Evolutionary conservation across 2,113 vertebrate genomes (phyloP), one percentile per base, ranked within the genome.

Genomic region (Salvator merianae): DNA sequence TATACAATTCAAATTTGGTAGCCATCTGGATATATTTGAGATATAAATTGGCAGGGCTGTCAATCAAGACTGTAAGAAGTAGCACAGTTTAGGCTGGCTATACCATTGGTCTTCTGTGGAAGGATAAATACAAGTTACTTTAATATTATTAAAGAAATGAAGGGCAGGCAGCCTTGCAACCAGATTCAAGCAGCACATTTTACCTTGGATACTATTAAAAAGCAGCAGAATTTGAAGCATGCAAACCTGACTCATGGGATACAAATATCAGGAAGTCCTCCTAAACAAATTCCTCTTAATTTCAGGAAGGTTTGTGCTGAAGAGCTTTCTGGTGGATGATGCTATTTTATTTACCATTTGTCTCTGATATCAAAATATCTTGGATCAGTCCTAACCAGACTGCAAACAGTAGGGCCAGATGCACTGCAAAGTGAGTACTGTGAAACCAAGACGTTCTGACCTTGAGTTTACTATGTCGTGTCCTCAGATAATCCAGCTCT

Each of bases 401-500:
- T 30, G 26, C 34, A 14, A 28, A 1, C 9, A 32, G 59, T 12
- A 26, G 32, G 1, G 24, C 10, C n/a, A 43, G 38, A n/a, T 7
- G 26, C 32, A 30, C 50, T 40, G 1, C 13, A 32, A 16, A 18
- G 50, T 36, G 47, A 7, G 5, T 13, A 66, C 16, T 53, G 26
- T 36, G 14, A 47, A 69, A 28, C 18, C 55, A 16, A 10, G 66
- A 10, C 24, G 34, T 12, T 43, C 65, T 43, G 4, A 84, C 69
- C 71, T 92, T 84, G 34, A 89, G 32, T 34, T 77, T 53, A 12
- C 38, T 2, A 24, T 86, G 82, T 4, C 36, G 28, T 9, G 30
- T 65, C 70, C 81, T 59, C 84, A 86, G 73, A 22, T 32, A 84
- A 12, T 82, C 77, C 59, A 84, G 55, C 2, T 83, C 89, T 63